Percentiles rank a stretch among this genome's conserved stretches.
Conservation (phyloP, 2,797 vertebrate species). For the Chloroceryle amazona region DNA sequence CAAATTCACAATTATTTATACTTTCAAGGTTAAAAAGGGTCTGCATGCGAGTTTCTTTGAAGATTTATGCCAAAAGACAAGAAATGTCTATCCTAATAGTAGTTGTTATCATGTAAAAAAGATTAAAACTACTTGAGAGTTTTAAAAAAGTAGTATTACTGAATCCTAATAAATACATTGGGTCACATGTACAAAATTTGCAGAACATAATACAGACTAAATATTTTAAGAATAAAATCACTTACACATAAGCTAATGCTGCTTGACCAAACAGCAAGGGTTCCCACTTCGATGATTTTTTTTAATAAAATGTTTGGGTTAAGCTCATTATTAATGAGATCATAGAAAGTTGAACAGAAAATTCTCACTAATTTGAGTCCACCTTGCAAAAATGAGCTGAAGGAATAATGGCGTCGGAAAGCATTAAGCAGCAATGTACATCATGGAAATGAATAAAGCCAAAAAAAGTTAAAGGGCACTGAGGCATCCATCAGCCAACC, state of each 20-base stretch:
- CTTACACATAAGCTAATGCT: neutral
- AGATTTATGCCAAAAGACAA: neutral
- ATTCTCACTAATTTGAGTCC: neutral
- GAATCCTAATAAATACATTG: neutral
- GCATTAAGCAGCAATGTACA: neutral
- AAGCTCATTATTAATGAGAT: neutral
- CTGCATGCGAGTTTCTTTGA: neutral
- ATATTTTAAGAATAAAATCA: neutral
- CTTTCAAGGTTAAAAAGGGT: neutral
- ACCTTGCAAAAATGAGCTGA: neutral
- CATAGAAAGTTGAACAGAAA: neutral
- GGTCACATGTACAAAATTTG: neutral
- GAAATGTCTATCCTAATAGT: neutral
- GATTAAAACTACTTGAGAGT: neutral
- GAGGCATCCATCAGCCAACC: too few species aligned
- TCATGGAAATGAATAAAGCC: neutral
- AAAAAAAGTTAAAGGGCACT: neutral
- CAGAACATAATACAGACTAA: neutral
- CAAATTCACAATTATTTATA: neutral
- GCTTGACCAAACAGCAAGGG: neutral
- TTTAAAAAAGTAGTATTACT: neutral
- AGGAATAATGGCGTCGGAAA: neutral
- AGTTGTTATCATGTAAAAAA: neutral
- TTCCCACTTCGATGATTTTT: neutral
- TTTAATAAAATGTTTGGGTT: neutral